These are phyloP conservation scores for Drosophila suzukii DNA, from an alignment of 1,140 invertebrate genomes.

Conservation along the genomic window DNA sequence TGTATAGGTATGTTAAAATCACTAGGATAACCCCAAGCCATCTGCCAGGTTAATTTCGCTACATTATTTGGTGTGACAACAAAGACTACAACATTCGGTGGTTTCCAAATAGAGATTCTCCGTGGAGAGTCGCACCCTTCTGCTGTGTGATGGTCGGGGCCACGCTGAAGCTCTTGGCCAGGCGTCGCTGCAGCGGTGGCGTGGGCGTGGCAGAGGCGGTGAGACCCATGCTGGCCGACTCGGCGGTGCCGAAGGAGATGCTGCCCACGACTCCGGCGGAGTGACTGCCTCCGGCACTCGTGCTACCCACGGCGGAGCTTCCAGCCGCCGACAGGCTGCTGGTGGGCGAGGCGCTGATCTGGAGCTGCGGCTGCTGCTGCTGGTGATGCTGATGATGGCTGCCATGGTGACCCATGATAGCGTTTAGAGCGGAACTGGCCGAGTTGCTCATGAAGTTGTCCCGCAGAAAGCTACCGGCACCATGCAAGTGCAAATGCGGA, in stretches of 20 bases:
- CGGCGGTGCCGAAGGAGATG: constrained; percentile 66
- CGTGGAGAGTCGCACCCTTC: constrained; percentile 73
- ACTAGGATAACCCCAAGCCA: not conserved
- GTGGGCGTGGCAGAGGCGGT: constrained; percentile 87
- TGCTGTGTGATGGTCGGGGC: constrained; percentile 86
- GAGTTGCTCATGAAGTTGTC: constrained; percentile 82
- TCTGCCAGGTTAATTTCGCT: constrained; percentile 13
- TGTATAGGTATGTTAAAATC: too few species aligned
- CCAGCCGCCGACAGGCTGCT: constrained; percentile 4
- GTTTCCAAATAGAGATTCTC: constrained; percentile 14
- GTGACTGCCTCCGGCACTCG: constrained; percentile 73
- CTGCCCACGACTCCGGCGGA: constrained; percentile 76
- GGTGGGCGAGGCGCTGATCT: constrained; percentile 55
- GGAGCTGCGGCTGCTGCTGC: constrained; percentile 27
- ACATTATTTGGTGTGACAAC: constrained; percentile 9
- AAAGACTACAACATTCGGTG: constrained; percentile 36
- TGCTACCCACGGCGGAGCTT: constrained; percentile 47
- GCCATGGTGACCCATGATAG: constrained; percentile 73
- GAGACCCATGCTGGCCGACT: not conserved
- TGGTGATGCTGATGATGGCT: constrained; percentile 38
- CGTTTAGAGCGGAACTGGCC: constrained; percentile 76
- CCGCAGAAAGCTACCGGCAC: constrained; percentile 74
- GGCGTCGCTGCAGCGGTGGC: constrained; percentile 91
- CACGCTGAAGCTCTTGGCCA: constrained; percentile 95
- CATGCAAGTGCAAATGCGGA: constrained; percentile 80